A percentile compares a stretch with the other conserved stretches of the same genome.
Evolutionary conservation across 2,888 invertebrate species (phyloP).

Genomic region (Dyspetes luteomarginatus): DNA sequence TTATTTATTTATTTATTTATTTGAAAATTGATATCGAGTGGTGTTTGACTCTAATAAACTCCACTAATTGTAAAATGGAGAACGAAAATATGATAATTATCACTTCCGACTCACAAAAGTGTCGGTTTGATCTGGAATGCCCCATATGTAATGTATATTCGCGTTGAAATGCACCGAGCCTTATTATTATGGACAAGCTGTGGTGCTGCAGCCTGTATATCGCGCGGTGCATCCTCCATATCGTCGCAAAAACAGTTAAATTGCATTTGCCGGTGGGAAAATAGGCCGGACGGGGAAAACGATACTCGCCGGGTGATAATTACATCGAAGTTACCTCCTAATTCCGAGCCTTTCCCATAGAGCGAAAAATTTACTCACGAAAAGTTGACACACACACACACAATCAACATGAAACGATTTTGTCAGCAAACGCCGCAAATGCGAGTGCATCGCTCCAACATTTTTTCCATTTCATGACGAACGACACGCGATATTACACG

Average conservation of each 20-base stretch:
- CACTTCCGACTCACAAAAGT: too few species aligned
- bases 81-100: too few species aligned
- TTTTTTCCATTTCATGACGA: too few species aligned
- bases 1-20: too few species aligned
- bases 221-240: background rate
- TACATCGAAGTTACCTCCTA: conserved; percentile 36
- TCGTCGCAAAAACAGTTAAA: conserved; percentile 34
- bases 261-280: background rate
- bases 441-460: too few species aligned
- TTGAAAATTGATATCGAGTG: too few species aligned
- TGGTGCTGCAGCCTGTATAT: conserved; percentile 11
- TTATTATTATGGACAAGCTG: conserved; percentile 21
- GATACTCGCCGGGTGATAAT: conserved; percentile 33
- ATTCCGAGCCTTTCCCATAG: conserved; percentile 40
- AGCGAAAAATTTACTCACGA: conserved; percentile 32
- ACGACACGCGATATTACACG: too few species aligned
- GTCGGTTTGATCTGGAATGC: too few species aligned
- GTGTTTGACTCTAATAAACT: too few species aligned
- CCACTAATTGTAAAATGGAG: too few species aligned
- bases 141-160: background rate
- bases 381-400: background rate
- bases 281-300: background rate
- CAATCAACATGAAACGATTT: too few species aligned
- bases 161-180: background rate
- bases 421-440: too few species aligned